Percentiles rank a stretch among this genome's conserved stretches.
phyloP scores from a whole-genome alignment of 2,113 vertebrate genomes.

The Chiloscyllium plagiosum region DNA sequence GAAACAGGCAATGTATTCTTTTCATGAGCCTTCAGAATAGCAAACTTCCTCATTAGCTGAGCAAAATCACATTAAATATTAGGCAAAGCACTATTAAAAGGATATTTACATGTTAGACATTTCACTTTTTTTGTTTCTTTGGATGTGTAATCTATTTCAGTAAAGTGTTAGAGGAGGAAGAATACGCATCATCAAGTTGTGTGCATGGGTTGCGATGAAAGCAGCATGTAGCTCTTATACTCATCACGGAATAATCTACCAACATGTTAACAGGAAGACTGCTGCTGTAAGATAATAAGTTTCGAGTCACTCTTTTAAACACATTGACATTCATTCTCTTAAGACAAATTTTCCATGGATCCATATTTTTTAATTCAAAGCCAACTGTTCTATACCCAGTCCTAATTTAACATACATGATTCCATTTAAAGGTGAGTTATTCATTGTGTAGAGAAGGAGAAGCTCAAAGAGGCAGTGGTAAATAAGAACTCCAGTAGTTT shows the following conservation, averaged over 20 bases:
- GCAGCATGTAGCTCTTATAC: background rate
- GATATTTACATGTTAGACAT: background rate
- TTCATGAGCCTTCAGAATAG: background rate
- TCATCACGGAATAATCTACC: background rate
- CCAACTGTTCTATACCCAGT: background rate
- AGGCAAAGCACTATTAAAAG: background rate
- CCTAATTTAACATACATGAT: background rate
- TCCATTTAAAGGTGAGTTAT: background rate
- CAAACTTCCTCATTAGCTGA: background rate
- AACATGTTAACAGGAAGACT: background rate
- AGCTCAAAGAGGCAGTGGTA: background rate
- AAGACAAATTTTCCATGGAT: background rate
- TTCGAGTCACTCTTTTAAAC: background rate
- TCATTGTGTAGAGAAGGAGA: background rate
- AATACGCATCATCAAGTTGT: background rate
- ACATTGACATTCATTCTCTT: background rate
- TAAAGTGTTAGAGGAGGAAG: background rate
- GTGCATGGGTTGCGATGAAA: background rate
- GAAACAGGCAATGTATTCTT: background rate
- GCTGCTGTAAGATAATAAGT: background rate
- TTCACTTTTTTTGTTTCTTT: background rate
- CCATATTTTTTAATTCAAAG: background rate
- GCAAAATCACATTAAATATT: background rate
- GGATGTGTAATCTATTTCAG: background rate
- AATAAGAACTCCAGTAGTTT: background rate